Conservation (phyloP, 1,140 invertebrate species). For the Tetranychus urticae region DNA sequence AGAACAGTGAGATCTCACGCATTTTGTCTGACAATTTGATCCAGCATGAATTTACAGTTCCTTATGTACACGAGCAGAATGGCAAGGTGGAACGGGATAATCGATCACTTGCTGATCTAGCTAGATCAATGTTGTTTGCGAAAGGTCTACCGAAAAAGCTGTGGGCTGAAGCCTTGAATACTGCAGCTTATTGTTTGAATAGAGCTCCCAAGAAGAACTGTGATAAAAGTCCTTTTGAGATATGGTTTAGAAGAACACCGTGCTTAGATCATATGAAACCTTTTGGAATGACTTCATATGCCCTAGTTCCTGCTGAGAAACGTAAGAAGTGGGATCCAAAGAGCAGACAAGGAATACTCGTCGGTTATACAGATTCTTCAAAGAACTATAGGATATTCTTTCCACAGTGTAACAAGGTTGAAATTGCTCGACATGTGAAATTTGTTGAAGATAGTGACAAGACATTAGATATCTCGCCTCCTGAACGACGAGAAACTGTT, state of each 20-base stretch:
- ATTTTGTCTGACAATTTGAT: neutral
- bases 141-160: neutral
- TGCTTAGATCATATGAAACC: neutral
- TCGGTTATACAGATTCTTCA: neutral
- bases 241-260: neutral
- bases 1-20: neutral
- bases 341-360: neutral
- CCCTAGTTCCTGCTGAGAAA: neutral
- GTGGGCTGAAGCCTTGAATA: neutral
- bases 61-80: slow-evolving; percentile 1
- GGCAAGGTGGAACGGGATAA: neutral
- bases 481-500: no score
- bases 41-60: slow-evolving; percentile 1
- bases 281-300: neutral
- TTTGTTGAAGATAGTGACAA: neutral
- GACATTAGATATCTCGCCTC: no score
- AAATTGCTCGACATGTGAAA: neutral
- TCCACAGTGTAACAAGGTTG: neutral
- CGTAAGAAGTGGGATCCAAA: neutral
- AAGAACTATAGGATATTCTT: neutral
- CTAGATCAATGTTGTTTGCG: slow-evolving; percentile 7
- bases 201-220: neutral
- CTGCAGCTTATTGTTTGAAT: slow-evolving; percentile 5
- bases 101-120: slow-evolving; percentile 4
- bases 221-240: neutral